These are phyloP conservation scores for Hipposideros armiger DNA, from an alignment of 2,113 vertebrate species.

Conservation along the genomic window DNA sequence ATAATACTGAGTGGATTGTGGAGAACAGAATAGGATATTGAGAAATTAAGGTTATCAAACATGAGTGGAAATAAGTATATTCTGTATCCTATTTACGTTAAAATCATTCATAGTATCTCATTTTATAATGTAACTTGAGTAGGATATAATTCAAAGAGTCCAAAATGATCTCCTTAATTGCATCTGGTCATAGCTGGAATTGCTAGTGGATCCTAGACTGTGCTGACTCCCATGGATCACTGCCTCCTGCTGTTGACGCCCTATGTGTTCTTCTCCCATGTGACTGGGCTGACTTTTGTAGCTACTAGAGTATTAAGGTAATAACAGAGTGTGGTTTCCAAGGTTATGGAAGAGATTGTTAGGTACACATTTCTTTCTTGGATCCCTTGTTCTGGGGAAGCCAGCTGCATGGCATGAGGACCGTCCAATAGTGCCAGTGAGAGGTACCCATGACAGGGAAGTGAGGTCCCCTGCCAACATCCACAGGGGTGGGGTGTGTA, in stretches of 20 bases:
- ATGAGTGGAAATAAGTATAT: background rate
- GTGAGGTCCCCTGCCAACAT: background rate
- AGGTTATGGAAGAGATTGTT: background rate
- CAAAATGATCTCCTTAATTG: background rate
- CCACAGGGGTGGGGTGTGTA: background rate
- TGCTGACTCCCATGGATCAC: background rate
- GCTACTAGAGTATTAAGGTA: background rate
- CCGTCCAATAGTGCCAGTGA: background rate
- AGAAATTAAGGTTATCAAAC: background rate
- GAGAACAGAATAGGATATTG: background rate
- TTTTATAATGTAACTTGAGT: background rate
- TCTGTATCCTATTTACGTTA: background rate
- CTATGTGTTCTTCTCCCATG: background rate
- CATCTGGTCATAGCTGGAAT: background rate
- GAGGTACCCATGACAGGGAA: background rate
- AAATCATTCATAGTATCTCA: background rate
- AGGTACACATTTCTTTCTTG: background rate
- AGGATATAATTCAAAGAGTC: background rate
- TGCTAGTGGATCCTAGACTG: background rate
- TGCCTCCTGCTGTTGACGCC: background rate
- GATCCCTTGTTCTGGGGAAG: background rate
- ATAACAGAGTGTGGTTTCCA: background rate
- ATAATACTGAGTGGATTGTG: background rate
- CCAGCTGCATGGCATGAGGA: background rate
- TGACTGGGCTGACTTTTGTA: background rate